Conservation (phyloP, 2,797 vertebrate species). For the Acrossocheilus wenchowensis region DNA sequence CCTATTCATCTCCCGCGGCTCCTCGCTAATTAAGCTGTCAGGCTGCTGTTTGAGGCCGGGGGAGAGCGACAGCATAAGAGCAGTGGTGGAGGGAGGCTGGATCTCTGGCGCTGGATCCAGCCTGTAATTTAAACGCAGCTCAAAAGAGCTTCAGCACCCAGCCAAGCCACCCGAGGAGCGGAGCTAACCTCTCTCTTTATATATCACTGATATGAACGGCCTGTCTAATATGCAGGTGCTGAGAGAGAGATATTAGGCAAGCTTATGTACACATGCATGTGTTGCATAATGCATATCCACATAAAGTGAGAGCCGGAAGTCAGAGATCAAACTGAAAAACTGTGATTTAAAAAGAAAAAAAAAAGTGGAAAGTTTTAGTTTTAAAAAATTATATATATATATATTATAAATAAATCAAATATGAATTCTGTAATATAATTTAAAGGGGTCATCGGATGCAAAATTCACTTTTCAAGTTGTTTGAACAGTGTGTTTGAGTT, state of each 20-base stretch:
- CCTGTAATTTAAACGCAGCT: constrained; percentile 84
- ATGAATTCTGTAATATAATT: too few species aligned
- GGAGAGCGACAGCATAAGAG: constrained; percentile 78
- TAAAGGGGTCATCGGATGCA: too few species aligned
- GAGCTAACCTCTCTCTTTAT: constrained; percentile 45
- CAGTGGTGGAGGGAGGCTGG: constrained; percentile 76
- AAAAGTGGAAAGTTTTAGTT: background rate
- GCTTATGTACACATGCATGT: background rate
- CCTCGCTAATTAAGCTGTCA: constrained; percentile 89
- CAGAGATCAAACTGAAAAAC: background rate
- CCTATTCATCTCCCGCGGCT: constrained; percentile 82
- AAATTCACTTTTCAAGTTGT: too few species aligned
- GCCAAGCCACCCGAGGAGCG: constrained; percentile 71
- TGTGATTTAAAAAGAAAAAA: background rate
- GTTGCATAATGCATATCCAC: background rate
- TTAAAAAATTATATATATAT: too few species aligned
- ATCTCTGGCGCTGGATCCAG: constrained; percentile 74
- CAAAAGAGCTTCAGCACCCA: constrained; percentile 81
- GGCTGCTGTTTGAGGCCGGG: constrained; percentile 71
- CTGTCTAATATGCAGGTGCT: constrained; percentile 67
- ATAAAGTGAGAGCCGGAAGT: background rate
- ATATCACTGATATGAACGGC: constrained; percentile 64
- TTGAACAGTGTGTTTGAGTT: too few species aligned
- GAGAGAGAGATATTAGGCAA: constrained; percentile 12
- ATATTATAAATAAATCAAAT: too few species aligned